A percentile compares a stretch with the other conserved stretches of the same genome.
These are phyloP conservation scores for Gadopsis marmoratus DNA, from an alignment of 2,797 vertebrate species.

Conservation along the genomic window DNA sequence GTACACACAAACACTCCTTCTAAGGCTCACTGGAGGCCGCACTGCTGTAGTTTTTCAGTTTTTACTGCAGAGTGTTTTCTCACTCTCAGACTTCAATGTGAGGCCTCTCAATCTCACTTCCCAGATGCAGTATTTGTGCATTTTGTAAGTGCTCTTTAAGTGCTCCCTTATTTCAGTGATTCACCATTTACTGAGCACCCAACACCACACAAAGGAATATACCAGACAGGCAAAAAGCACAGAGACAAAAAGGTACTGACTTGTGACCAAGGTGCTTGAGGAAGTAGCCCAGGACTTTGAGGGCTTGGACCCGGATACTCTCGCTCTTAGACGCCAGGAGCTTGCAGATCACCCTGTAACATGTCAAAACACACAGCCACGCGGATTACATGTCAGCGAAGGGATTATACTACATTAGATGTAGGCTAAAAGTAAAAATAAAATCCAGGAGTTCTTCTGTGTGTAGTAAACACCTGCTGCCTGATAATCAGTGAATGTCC, in stretches of 20 bases:
- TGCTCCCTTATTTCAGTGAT: slow-evolving; percentile 16
- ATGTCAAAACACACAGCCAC: slow-evolving; percentile 41
- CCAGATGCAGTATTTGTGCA: slow-evolving; percentile 15
- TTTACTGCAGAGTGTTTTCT: slow-evolving; percentile 34
- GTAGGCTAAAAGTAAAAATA: neutral
- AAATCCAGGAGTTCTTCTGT: neutral
- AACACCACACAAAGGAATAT: slow-evolving; percentile 1
- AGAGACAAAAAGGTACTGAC: slow-evolving; percentile 84
- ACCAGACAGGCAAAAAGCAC: neutral
- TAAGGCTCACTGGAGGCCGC: slow-evolving; percentile 35
- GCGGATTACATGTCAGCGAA: slow-evolving; percentile 2
- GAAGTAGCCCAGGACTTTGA: slow-evolving; percentile 99
- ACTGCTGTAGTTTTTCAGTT: slow-evolving; percentile 33
- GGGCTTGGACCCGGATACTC: slow-evolving; percentile 98
- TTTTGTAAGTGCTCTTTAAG: slow-evolving; percentile 6
- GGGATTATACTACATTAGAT: neutral
- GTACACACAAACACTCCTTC: slow-evolving; percentile 49
- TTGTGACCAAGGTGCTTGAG: slow-evolving; percentile 99
- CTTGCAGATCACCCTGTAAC: slow-evolving; percentile 96
- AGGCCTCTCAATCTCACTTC: slow-evolving; percentile 17
- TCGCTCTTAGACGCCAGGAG: slow-evolving; percentile 98
- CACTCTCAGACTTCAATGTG: slow-evolving; percentile 10
- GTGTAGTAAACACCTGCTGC: slow-evolving; percentile 25
- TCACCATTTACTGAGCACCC: neutral
- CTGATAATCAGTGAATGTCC: slow-evolving; percentile 36